Percentiles rank a stretch among this genome's conserved stretches.
Evolutionary conservation across 2,888 invertebrate species (phyloP).

Genomic region (Tricholauxania praeusta): DNA sequence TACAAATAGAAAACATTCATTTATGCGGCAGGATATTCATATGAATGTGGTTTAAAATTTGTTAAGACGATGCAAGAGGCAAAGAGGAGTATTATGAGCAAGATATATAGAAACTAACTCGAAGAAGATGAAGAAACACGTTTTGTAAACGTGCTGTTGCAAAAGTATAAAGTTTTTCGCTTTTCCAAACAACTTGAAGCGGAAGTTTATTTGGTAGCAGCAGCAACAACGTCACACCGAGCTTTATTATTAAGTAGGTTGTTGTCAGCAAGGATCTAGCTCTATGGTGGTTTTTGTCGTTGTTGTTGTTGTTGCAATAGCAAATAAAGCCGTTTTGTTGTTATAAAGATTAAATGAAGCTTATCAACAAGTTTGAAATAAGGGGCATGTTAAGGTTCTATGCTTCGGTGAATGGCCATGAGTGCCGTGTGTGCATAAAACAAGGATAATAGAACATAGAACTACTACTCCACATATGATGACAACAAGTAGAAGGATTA

Average conservation of each 20-base stretch:
- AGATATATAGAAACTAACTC: too few relatives aligned
- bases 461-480: background rate
- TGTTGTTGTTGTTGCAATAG: background rate
- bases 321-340: too few relatives aligned
- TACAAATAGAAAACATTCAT: background rate
- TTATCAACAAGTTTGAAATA: constrained; percentile 18
- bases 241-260: constrained; percentile 19
- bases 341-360: constrained; percentile 21
- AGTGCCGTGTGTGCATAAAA: background rate
- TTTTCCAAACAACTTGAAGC: constrained; percentile 12
- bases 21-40: constrained; percentile 17
- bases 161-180: constrained; percentile 12
- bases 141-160: constrained; percentile 16
- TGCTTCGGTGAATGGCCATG: background rate
- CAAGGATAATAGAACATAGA: constrained; percentile 1
- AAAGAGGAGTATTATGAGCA: too few relatives aligned
- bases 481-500: background rate
- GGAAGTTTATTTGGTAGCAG: constrained; percentile 16
- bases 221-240: background rate
- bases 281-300: background rate
- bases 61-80: background rate
- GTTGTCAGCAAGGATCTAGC: background rate
- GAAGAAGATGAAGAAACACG: constrained; percentile 5
- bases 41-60: constrained; percentile 2
- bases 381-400: background rate